These are phyloP conservation scores for Pelobates fuscus DNA, from an alignment of 2,113 vertebrate genomes.

Conservation along the genomic window DNA sequence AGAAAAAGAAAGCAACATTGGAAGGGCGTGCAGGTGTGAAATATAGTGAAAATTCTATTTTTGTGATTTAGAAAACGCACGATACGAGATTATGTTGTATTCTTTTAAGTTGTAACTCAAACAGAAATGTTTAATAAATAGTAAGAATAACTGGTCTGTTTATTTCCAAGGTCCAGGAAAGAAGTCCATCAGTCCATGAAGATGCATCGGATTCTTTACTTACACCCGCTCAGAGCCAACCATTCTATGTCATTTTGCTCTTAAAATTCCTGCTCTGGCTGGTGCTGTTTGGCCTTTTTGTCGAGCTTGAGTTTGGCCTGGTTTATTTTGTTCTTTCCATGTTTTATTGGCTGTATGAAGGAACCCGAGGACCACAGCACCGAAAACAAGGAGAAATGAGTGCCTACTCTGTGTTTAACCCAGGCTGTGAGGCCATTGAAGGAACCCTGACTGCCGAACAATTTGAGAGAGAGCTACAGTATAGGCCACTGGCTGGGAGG, in stretches of 20 bases:
- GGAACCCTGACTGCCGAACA: slow-evolving; percentile 89
- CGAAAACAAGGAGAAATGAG: slow-evolving; percentile 80
- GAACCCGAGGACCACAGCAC: slow-evolving; percentile 72
- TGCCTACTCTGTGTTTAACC: slow-evolving; percentile 95
- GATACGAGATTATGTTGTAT: no score
- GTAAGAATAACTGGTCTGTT: not conserved
- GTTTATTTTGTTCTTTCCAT: slow-evolving; percentile 85
- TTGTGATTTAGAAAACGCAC: no score
- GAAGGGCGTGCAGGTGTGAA: no score
- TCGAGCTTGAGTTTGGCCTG: slow-evolving; percentile 84
- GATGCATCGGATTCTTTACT: not conserved
- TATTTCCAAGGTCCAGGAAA: not conserved
- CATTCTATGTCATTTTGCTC: slow-evolving; percentile 49
- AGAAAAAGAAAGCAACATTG: no score
- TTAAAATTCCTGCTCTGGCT: slow-evolving; percentile 88
- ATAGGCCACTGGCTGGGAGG: slow-evolving; percentile 63
- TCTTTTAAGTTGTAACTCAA: no score
- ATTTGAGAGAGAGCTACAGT: slow-evolving; percentile 86
- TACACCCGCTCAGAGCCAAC: not conserved
- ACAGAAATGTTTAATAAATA: not conserved
- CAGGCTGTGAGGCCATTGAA: slow-evolving; percentile 83
- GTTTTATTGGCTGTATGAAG: slow-evolving; percentile 90
- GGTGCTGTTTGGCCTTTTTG: slow-evolving; percentile 84
- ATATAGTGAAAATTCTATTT: no score
- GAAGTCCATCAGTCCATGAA: not conserved